Evolutionary conservation across 2,797 vertebrate species (phyloP).

Genomic region (Tolypeutes matacus): DNA sequence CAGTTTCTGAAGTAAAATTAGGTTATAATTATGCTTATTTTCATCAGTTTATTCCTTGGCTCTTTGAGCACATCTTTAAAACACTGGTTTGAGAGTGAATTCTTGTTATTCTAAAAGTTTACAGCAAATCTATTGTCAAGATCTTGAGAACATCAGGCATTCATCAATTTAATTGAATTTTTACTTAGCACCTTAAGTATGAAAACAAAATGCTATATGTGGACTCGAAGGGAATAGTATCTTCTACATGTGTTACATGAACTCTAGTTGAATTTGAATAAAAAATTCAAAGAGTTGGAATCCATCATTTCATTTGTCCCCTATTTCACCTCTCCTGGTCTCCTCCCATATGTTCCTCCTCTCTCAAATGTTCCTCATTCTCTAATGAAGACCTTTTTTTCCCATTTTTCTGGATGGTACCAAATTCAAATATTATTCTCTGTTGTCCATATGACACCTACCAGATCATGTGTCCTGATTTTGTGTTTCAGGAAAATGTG

Average conservation of each 20-base stretch:
- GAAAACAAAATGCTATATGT: background rate
- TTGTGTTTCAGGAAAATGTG: background rate
- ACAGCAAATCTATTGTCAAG: background rate
- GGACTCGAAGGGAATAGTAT: background rate
- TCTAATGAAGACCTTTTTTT: background rate
- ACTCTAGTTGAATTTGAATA: background rate
- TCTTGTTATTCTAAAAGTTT: background rate
- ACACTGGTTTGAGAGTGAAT: background rate
- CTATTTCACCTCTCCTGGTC: accelerated
- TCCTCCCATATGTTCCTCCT: background rate
- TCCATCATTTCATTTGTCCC: accelerated
- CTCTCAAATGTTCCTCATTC: too few species aligned
- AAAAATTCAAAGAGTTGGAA: background rate
- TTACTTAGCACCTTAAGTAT: too few species aligned
- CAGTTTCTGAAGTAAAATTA: conserved; percentile 56
- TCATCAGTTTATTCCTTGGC: background rate
- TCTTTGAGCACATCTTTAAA: conserved; percentile 22
- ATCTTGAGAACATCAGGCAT: background rate
- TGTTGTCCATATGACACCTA: background rate
- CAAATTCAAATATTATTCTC: background rate
- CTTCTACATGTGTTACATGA: accelerated
- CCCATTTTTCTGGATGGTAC: background rate
- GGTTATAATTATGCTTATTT: conserved; percentile 31
- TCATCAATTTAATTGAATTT: background rate
- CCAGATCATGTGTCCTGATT: background rate